Evolutionary conservation across 2,113 vertebrate species (phyloP).

Genomic region (Passer montanus): DNA sequence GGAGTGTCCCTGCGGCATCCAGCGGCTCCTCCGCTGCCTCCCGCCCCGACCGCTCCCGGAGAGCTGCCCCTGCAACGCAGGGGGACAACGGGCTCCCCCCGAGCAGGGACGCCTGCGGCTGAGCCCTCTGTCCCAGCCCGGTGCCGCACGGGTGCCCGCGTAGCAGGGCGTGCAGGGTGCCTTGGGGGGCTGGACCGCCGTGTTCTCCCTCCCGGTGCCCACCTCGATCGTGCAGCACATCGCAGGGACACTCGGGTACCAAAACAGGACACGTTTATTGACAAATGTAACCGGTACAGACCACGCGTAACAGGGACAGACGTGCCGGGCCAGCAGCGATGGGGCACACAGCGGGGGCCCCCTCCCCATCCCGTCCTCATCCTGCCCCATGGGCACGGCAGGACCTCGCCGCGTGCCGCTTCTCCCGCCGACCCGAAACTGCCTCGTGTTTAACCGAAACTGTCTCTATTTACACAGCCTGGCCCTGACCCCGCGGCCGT

Average conservation of each 20-base stretch:
- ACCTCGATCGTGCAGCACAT: background rate
- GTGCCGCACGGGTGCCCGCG: background rate
- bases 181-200: background rate
- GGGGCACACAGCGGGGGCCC: background rate
- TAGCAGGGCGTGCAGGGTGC: too few species aligned
- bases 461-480: conserved; percentile 34
- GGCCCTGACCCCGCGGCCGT: background rate
- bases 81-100: background rate
- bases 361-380: background rate
- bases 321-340: background rate
- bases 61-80: background rate
- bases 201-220: too few species aligned
- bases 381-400: background rate
- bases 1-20: background rate
- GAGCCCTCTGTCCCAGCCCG: background rate
- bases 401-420: background rate
- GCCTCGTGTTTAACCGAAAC: conserved; percentile 45
- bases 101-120: too few species aligned
- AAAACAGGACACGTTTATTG: conserved; percentile 58
- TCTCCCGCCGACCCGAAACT: conserved; percentile 20
- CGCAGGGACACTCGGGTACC: background rate
- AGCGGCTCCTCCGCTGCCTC: background rate
- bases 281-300: conserved; percentile 53
- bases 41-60: background rate
- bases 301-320: conserved; percentile 30